Evolutionary conservation across 1,140 invertebrate genomes (phyloP), one percentile per base, ranked within the genome.

Genomic region (Thalassaphorura encarpata): DNA sequence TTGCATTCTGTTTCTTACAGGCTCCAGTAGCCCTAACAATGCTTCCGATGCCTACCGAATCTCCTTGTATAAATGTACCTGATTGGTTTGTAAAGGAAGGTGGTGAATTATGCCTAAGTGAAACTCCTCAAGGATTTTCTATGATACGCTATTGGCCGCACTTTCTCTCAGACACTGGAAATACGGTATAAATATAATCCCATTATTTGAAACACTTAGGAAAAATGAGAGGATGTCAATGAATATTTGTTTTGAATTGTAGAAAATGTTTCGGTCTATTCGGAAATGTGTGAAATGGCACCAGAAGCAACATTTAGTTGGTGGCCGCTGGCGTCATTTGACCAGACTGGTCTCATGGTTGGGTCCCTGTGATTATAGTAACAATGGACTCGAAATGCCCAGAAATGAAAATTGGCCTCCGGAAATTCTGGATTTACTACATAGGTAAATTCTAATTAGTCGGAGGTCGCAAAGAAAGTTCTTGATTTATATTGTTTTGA

Each of bases 331-430:
- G 51, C 69, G 70, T 51, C 58, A 71, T 27, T 69, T 76, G 51
- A 73, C 74, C 5, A 62, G 75, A 36, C 64, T 77, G 8, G 73
- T 76, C 3, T 71, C 72, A 1, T 78, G 76, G 76, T 71, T 74
- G 54, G 76, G 76, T 13, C 73, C 76, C 36, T 70, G 71, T 57
- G 70, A 73, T 18, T 77, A 75, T 58, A 66, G 69, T 4, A 72
- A 76, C 60, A 71, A 70, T 28, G 75, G 75, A 19, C 59, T 75
- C 15, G 69, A 64, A 21, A 68, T 76, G 43, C 59, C 70, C n/a
- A 63, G 62, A 42, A 67, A 66, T 58, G 63, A 63, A 26, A 50
- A 67, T 19, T 70, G 68, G 68, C 56, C 67, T 0, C 67, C 67
- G 2, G 68, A 69, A 48, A 59, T 69, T 21, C 54, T 69, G n/a